phyloP scores from a whole-genome alignment of 2,113 vertebrate species.

The Microtus pennsylvanicus region DNA sequence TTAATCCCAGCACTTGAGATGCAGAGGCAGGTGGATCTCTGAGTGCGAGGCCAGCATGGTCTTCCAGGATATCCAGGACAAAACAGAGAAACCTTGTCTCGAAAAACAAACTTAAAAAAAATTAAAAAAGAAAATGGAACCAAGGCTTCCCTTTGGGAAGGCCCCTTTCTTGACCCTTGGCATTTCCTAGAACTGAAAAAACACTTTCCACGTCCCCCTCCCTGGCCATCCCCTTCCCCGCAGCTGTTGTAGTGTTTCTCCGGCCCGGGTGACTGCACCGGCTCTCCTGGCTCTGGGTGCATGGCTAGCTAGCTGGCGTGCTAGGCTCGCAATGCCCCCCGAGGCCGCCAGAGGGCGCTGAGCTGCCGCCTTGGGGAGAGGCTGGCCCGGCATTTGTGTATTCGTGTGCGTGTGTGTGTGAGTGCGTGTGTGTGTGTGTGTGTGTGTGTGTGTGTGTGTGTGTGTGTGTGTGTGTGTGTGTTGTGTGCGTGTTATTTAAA shows the following conservation, averaged over 20 bases:
- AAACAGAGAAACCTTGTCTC: neutral
- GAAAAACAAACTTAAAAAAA: neutral
- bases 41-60: neutral
- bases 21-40: neutral
- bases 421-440: neutral
- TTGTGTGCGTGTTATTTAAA: neutral
- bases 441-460: too few relatives aligned
- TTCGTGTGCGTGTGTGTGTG: neutral
- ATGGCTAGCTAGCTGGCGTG: too few relatives aligned
- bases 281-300: neutral
- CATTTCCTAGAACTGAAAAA: neutral
- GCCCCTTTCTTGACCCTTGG: neutral
- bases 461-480: neutral
- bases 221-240: accelerated
- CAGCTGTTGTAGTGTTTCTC: neutral
- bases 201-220: neutral
- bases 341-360: slow-evolving; percentile 70
- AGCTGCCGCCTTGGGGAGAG: neutral
- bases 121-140: neutral
- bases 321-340: neutral
- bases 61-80: neutral
- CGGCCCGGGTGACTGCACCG: too few relatives aligned
- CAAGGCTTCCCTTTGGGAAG: neutral
- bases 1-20: neutral
- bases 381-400: neutral